Conservation (phyloP, 2,888 invertebrate genomes). For the Stenolophus ochropezus region DNA sequence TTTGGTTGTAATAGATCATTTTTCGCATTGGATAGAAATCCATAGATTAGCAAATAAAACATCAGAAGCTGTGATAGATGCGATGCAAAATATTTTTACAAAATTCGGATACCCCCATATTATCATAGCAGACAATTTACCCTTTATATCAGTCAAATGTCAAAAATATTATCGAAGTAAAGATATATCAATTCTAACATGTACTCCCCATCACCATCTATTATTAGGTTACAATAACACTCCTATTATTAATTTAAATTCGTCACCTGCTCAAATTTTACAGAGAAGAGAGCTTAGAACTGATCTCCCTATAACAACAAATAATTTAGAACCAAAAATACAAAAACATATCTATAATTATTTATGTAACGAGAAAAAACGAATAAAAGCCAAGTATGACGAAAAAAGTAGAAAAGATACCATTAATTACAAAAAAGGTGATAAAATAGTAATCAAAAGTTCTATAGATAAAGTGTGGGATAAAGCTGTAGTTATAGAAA, state of each 20-base stretch:
- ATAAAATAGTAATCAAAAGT: conserved; percentile 61
- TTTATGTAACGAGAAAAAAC: conserved; percentile 20
- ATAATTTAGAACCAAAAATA: conserved; percentile 62
- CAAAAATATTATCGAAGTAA: conserved; percentile 61
- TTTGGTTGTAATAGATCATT: conserved; percentile 63
- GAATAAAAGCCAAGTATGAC: conserved; percentile 49
- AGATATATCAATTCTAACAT: conserved; percentile 62
- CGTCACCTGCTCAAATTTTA: conserved; percentile 63
- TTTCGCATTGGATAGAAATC: conserved; percentile 64
- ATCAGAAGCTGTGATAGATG: conserved; percentile 63
- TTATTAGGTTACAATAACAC: conserved; percentile 63
- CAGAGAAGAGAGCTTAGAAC: conserved; percentile 61
- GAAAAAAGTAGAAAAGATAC: conserved; percentile 25
- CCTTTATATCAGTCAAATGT: conserved; percentile 63
- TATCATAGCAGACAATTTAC: conserved; percentile 64
- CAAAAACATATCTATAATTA: conserved; percentile 37
- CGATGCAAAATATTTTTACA: conserved; percentile 63
- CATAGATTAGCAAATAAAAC: conserved; percentile 60
- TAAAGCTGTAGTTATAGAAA: conserved; percentile 61
- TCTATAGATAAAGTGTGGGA: conserved; percentile 60
- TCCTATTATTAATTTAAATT: conserved; percentile 60
- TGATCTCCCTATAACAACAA: conserved; percentile 58
- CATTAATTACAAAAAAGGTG: conserved; percentile 50
- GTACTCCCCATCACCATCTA: conserved; percentile 60
- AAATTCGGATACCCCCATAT: conserved; percentile 65